These are phyloP conservation scores for Epinotia bilunana DNA, from an alignment of 2,888 invertebrate genomes.

Conservation along the genomic window DNA sequence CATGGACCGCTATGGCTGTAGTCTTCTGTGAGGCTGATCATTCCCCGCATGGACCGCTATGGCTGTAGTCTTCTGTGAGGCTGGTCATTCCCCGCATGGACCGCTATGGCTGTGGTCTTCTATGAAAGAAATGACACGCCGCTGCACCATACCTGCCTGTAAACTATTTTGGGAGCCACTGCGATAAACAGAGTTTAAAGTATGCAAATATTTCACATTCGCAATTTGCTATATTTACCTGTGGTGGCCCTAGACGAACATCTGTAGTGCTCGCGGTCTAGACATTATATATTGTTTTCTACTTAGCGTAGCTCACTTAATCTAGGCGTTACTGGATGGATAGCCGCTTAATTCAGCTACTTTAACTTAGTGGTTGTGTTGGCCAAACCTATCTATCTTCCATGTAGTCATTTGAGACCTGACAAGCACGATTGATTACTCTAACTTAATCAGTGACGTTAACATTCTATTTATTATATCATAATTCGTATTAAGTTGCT, in stretches of 20 bases:
- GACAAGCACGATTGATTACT: not conserved
- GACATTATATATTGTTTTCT: constrained; percentile 12
- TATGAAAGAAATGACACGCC: too few species aligned
- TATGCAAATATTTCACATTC: not conserved
- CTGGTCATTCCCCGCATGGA: too few species aligned
- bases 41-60: too few species aligned
- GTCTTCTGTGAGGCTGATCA: too few species aligned
- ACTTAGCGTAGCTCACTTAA: constrained; percentile 7
- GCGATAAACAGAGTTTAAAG: not conserved
- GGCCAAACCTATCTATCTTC: not conserved
- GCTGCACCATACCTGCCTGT: too few species aligned
- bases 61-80: too few species aligned
- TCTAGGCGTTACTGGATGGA: not conserved
- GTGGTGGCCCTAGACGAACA: not conserved
- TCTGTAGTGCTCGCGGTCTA: constrained; percentile 6
- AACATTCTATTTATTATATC: not conserved
- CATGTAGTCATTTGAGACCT: not conserved
- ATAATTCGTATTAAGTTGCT: not conserved
- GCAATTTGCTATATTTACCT: not conserved
- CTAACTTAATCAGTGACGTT: not conserved
- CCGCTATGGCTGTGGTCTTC: too few species aligned
- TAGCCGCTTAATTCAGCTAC: not conserved
- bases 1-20: too few species aligned
- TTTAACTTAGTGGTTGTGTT: not conserved
- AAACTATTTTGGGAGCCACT: not conserved